These are phyloP conservation scores for Agrotis ipsilon DNA, from an alignment of 2,888 invertebrate genomes.

Conservation along the genomic window DNA sequence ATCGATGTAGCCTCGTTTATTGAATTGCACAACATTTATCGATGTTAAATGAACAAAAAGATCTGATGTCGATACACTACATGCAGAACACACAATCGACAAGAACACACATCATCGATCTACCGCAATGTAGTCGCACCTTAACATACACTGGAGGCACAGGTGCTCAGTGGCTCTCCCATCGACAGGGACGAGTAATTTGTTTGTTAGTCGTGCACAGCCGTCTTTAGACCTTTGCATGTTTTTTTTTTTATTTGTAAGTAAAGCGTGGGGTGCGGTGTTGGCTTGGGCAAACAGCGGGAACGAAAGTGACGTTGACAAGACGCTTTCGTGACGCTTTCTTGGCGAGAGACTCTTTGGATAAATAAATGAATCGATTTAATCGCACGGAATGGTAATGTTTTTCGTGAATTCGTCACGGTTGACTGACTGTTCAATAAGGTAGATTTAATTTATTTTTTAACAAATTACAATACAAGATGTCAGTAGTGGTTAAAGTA, in stretches of 20 bases:
- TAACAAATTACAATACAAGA: too few relatives aligned
- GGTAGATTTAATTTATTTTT: not conserved
- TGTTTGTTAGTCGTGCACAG: slow-evolving; percentile 79
- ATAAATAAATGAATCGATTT: slow-evolving; percentile 8
- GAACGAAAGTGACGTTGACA: slow-evolving; percentile 24
- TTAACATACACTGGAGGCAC: slow-evolving; percentile 42
- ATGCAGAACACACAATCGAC: not conserved
- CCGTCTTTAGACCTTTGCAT: slow-evolving; percentile 86
- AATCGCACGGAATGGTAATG: not conserved
- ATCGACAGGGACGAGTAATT: slow-evolving; percentile 62
- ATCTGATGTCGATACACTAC: not conserved
- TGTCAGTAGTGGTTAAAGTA: not conserved
- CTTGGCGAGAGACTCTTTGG: slow-evolving; percentile 9
- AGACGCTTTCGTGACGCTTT: slow-evolving; percentile 22
- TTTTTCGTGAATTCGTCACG: slow-evolving; percentile 14
- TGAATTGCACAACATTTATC: not conserved
- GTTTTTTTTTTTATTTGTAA: slow-evolving; percentile 60
- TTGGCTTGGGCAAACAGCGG: slow-evolving; percentile 64
- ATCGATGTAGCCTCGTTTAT: not conserved
- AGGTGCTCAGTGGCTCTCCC: slow-evolving; percentile 64
- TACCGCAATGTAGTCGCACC: slow-evolving; percentile 11
- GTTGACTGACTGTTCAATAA: not conserved
- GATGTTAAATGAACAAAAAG: not conserved
- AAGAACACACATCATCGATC: not conserved
- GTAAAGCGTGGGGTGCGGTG: slow-evolving; percentile 72